Base-by-base conservation (phyloP, 1,140 invertebrate species). In the Pollicipes pollicipes region DNA sequence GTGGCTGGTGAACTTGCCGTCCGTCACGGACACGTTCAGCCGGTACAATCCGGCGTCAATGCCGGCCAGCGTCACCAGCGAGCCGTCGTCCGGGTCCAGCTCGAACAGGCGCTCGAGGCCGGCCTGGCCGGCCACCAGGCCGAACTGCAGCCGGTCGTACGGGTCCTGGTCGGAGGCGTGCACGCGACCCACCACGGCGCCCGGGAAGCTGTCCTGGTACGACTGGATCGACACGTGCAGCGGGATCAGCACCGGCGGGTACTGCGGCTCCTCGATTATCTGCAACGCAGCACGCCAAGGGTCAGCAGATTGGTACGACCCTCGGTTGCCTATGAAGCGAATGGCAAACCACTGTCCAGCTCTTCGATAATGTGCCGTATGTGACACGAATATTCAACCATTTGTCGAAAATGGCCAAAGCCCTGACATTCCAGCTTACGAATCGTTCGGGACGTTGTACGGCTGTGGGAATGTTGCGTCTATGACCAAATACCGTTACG, bases 121-220 rank as follows among this genome's bases (percentile, higher is more conserved):
- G 75, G 72, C 58, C 71, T 72, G 26, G 71, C 75, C 75, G 66
- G 73, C 84, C 0, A 87, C 81, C 30, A 97, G 77, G 26, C 83
- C 83, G 78, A 87, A 98, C 0, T 82, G 82, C 0, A 98, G 82
- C n/a, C 87, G 88, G 77, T 98, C 96, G 79, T 95, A 95, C 67
- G 88, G 87, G 82, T 98, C 95, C 75, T 90, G 87, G 82, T 98
- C 95, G 0, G 87, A 86, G 0, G 95, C 94, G 77, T 88, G 85
- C 4, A 98, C 84, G 77, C 86, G 85, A 0, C 95, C 96, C 68
- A 98, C 87, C n/a, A 88, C 82, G 0, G 95, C 95, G 0, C 94
- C 93, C 0, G 89, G 86, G 80, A 95, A 98, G 73, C 92, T 90
- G 76, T 97, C 94, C 75, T 89, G 81, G 76, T 89, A 93, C 0